A percentile compares a stretch with the other conserved stretches of the same genome.
phyloP scores from a whole-genome alignment of 2,888 invertebrate genomes.

The Eilema caniola region DNA sequence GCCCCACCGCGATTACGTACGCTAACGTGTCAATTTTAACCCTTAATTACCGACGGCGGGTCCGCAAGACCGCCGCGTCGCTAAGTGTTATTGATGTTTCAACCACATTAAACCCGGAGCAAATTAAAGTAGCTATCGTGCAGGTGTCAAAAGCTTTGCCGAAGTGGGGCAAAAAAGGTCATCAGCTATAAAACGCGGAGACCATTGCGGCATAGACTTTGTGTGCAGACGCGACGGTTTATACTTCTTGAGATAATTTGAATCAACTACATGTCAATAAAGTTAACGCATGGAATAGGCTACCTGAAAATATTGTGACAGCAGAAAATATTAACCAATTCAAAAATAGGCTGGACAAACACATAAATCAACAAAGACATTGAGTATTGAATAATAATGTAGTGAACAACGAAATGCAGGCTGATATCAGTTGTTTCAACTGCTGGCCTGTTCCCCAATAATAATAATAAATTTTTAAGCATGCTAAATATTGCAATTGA shows the following conservation, averaged over 20 bases:
- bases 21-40: conserved; percentile 80
- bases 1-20: conserved; percentile 54
- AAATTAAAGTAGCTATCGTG: conserved; percentile 77
- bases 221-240: conserved; percentile 35
- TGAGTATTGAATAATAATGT: no score
- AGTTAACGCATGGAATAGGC: no score
- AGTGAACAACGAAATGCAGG: no score
- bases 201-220: conserved; percentile 64
- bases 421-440: no score
- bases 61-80: conserved; percentile 63
- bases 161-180: conserved; percentile 81
- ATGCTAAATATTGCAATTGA: no score
- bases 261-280: no score
- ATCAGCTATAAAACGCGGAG: conserved; percentile 75
- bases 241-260: neutral
- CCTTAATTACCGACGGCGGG: conserved; percentile 69
- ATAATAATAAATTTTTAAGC: no score
- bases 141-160: conserved; percentile 84
- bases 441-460: no score
- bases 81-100: conserved; percentile 80
- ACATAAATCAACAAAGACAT: no score
- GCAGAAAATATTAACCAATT: no score
- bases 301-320: no score
- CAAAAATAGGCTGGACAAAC: no score
- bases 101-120: conserved; percentile 69